Percentiles rank a stretch among this genome's conserved stretches.
phyloP scores from a whole-genome alignment of 2,888 invertebrate species.

The Mesorhabditis belari region DNA sequence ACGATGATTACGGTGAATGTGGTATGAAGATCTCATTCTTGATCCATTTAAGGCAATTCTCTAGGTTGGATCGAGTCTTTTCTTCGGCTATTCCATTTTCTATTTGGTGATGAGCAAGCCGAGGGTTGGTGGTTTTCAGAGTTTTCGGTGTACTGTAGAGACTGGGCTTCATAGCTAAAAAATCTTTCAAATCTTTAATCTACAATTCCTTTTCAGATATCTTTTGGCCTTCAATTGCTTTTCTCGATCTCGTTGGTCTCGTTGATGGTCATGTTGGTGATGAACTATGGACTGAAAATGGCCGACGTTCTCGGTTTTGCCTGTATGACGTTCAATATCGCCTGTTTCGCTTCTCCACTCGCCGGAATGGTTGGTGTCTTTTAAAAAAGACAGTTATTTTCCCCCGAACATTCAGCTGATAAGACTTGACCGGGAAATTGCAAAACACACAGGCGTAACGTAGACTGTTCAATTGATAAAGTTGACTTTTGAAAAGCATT shows the following conservation, averaged over 20 bases:
- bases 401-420: too few species aligned
- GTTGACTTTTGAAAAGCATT: too few species aligned
- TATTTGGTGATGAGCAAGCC: constrained; percentile 71
- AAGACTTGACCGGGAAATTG: too few species aligned
- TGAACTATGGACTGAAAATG: constrained; percentile 47
- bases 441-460: too few species aligned
- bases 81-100: constrained; percentile 66
- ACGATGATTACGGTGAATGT: constrained; percentile 72
- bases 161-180: too few species aligned
- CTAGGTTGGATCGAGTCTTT: constrained; percentile 69
- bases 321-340: constrained; percentile 68
- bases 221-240: constrained; percentile 21
- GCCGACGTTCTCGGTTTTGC: constrained; percentile 63
- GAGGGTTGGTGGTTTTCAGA: constrained; percentile 58
- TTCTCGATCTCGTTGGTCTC: constrained; percentile 59
- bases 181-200: not conserved
- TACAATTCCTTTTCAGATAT: constrained; percentile 15
- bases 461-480: too few species aligned
- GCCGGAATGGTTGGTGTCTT: constrained; percentile 65
- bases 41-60: too few species aligned
- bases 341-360: constrained; percentile 76
- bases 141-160: not conserved
- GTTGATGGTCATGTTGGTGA: constrained; percentile 56
- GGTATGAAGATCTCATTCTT: too few species aligned
- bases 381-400: too few species aligned